Percentiles rank a stretch among this genome's conserved stretches.
Evolutionary conservation across 2,888 invertebrate genomes (phyloP).

Genomic region (Eristalis arbustorum): DNA sequence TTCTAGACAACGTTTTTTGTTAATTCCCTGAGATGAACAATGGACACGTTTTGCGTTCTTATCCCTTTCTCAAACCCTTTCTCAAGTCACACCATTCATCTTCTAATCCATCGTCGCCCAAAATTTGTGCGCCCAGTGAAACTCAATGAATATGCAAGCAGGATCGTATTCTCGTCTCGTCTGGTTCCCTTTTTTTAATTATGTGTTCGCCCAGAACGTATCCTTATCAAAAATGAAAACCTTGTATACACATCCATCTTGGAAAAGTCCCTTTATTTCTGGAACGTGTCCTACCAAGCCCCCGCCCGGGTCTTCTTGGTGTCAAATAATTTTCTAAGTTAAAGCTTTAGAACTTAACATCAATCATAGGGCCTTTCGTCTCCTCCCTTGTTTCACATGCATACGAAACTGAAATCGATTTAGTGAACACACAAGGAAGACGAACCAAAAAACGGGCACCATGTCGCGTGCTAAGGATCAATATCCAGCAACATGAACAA

Average conservation of each 20-base stretch:
- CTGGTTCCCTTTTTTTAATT: neutral
- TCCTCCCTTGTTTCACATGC: neutral
- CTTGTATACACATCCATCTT: neutral
- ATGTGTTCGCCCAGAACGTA: neutral
- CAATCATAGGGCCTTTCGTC: neutral
- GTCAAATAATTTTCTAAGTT: no score
- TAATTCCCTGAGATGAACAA: no score
- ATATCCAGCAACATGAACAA: neutral
- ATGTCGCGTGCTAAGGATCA: slow-evolving; percentile 5
- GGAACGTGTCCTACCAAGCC: neutral
- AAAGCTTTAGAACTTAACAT: neutral
- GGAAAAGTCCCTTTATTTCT: neutral
- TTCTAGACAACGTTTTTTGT: no score
- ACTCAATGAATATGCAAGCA: no score
- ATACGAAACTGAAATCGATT: slow-evolving; percentile 1
- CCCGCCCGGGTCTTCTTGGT: no score
- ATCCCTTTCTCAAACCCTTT: no score
- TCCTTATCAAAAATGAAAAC: neutral
- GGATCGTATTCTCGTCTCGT: neutral
- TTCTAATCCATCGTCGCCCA: no score
- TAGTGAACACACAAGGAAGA: neutral
- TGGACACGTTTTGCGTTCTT: no score
- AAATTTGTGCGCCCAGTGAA: no score
- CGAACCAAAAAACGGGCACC: neutral
- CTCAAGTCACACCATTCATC: no score